Percentiles rank a stretch among this genome's conserved stretches.
phyloP scores from a whole-genome alignment of 2,888 invertebrate genomes.

The Rhaphigaster nebulosa region DNA sequence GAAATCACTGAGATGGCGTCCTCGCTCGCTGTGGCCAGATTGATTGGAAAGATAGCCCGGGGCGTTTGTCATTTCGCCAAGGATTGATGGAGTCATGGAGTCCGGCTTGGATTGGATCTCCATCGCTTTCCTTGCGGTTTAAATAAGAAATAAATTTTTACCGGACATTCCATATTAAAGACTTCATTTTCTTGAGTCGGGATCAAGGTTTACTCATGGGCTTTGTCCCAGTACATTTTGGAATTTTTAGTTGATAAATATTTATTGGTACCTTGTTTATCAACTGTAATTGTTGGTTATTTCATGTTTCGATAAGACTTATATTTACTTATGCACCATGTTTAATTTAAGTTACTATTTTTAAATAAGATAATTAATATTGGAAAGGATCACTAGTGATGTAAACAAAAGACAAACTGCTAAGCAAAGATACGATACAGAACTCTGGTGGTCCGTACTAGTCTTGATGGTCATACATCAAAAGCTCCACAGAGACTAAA shows the following conservation, averaged over 20 bases:
- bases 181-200: neutral
- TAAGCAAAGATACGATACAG: too few species aligned
- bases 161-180: neutral
- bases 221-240: neutral
- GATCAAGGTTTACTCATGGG: neutral
- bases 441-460: too few species aligned
- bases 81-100: constrained; percentile 1
- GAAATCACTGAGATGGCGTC: neutral
- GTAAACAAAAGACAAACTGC: too few species aligned
- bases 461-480: too few species aligned
- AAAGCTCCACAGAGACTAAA: too few species aligned
- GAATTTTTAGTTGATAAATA: neutral
- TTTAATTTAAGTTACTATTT: too few species aligned
- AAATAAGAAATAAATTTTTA: neutral
- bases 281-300: neutral
- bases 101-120: neutral
- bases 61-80: constrained; percentile 23
- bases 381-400: too few species aligned
- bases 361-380: neutral
- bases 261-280: neutral
- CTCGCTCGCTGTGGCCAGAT: neutral
- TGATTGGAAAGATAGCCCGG: constrained; percentile 11
- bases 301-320: neutral
- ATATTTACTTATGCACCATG: too few species aligned
- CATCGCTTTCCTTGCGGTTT: neutral